Evolutionary conservation across 2,113 vertebrate genomes (phyloP).

Genomic region (Gopherus evgoodei): DNA sequence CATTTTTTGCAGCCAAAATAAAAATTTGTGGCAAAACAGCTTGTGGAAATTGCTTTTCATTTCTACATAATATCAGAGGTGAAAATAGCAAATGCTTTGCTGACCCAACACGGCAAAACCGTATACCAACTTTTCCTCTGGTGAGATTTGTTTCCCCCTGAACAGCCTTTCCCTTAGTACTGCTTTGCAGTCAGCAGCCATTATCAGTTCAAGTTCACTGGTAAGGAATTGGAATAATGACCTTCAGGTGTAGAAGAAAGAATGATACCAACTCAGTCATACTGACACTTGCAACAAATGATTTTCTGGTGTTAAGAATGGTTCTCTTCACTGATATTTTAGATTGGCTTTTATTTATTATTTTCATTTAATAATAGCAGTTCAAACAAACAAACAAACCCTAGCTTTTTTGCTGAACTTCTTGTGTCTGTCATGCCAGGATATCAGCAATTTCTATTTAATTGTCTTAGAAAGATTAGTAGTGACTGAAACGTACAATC

Average conservation of each 20-base stretch:
- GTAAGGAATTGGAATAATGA: accelerated
- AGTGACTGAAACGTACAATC: not conserved
- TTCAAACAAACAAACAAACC: not conserved
- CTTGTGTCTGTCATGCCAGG: not conserved
- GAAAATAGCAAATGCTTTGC: not conserved
- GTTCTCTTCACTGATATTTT: not conserved
- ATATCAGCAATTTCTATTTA: not conserved
- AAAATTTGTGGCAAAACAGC: not conserved
- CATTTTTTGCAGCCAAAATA: not conserved
- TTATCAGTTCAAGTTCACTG: not conserved
- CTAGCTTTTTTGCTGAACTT: not conserved
- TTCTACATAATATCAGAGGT: not conserved
- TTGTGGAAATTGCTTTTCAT: not conserved
- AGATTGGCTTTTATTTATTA: not conserved
- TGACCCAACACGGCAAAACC: not conserved
- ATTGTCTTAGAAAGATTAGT: not conserved
- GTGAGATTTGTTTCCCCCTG: not conserved
- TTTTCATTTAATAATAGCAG: not conserved
- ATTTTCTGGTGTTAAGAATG: not conserved
- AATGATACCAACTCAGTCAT: not conserved
- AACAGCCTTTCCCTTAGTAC: not conserved
- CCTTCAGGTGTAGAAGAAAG: not conserved
- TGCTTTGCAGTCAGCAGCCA: not conserved
- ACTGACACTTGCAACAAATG: not conserved
- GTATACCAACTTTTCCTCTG: not conserved